Evolutionary conservation across 2,888 invertebrate species (phyloP).

Genomic region (Villa cingulata): DNA sequence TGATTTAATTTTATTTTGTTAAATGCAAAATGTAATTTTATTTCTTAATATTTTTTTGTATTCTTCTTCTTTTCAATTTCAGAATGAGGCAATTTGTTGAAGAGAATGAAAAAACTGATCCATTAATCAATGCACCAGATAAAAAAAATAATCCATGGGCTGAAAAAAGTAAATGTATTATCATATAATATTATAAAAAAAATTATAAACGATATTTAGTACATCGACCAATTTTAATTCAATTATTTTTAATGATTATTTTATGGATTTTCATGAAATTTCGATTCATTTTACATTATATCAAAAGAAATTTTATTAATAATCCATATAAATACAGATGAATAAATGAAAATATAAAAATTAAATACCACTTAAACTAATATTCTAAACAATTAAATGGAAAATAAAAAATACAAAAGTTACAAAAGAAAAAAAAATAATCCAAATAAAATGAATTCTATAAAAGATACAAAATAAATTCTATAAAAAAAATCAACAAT

Average conservation of each 20-base stretch:
- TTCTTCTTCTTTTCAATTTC: background rate
- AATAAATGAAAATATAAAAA: too few species aligned
- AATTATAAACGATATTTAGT: background rate
- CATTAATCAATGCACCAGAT: constrained; percentile 92
- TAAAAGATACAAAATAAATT: too few species aligned
- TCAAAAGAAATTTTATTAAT: background rate
- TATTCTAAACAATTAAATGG: too few species aligned
- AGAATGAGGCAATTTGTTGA: constrained; percentile 94
- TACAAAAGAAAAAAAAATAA: too few species aligned
- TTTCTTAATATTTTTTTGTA: too few species aligned
- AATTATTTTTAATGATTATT: background rate
- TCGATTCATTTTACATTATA: background rate
- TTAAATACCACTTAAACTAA: too few species aligned
- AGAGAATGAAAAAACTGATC: constrained; percentile 91
- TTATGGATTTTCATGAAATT: background rate
- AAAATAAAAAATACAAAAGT: too few species aligned
- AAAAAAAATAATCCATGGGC: constrained; percentile 99
- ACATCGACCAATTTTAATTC: background rate
- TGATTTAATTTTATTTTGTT: too few species aligned
- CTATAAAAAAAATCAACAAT: too few species aligned
- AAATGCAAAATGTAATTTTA: too few species aligned
- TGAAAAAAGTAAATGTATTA: constrained; percentile 93
- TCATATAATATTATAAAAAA: constrained; percentile 57
- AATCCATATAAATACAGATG: background rate
- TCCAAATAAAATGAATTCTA: too few species aligned